Evolutionary conservation across 2,113 vertebrate species (phyloP).

Genomic region (Sisor rabdophorus): DNA sequence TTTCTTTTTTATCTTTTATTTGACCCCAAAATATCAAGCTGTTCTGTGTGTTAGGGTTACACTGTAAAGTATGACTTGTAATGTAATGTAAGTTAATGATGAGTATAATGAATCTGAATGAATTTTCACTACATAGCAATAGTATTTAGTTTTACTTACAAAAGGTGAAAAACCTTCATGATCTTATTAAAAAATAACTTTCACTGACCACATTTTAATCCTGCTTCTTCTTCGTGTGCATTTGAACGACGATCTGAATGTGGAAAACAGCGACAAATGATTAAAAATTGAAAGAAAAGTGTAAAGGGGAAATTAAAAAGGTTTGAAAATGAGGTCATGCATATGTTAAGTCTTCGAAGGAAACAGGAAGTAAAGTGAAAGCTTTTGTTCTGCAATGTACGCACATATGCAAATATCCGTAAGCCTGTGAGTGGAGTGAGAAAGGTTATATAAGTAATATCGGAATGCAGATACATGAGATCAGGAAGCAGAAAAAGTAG

Average conservation of each 20-base stretch:
- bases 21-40: not conserved
- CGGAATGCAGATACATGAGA: constrained; percentile 14
- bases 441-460: constrained; percentile 19
- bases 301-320: not conserved
- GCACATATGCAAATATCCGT: too few species aligned
- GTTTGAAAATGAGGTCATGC: not conserved
- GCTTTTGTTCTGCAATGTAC: not conserved
- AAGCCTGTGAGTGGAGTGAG: too few species aligned
- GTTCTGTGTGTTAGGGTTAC: not conserved
- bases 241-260: constrained; percentile 17
- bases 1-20: not conserved
- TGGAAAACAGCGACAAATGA: constrained; percentile 15
- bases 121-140: not conserved
- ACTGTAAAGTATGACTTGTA: not conserved
- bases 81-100: not conserved
- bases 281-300: not conserved
- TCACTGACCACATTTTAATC: constrained; percentile 26
- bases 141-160: not conserved
- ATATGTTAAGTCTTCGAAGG: not conserved
- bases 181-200: not conserved
- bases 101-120: not conserved
- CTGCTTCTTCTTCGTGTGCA: constrained; percentile 19
- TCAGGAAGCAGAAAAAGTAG: constrained; percentile 13
- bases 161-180: not conserved
- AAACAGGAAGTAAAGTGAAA: not conserved